phyloP scores from a whole-genome alignment of 2,888 invertebrate genomes.

The Drosophila limbata region DNA sequence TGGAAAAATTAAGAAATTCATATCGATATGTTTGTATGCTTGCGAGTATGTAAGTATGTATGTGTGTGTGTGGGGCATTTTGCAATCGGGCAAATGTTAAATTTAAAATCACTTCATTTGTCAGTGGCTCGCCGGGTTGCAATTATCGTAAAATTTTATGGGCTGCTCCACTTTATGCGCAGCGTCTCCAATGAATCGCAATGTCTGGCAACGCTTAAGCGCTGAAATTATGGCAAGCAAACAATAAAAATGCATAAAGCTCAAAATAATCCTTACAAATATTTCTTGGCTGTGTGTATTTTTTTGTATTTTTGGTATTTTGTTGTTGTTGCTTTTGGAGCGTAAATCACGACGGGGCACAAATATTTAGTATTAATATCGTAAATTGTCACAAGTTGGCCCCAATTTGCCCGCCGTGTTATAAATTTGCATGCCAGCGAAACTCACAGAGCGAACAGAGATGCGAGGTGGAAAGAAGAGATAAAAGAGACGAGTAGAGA shows the following conservation, averaged over 20 bases:
- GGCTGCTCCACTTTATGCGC: constrained; percentile 75
- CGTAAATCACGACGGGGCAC: constrained; percentile 79
- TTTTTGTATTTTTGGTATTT: not conserved
- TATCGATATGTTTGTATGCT: not conserved
- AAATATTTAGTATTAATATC: constrained; percentile 84
- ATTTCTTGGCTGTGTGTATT: constrained; percentile 5
- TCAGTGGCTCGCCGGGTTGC: constrained; percentile 68
- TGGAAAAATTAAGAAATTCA: constrained; percentile 19
- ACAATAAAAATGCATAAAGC: constrained; percentile 78
- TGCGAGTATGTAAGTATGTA: not conserved
- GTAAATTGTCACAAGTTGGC: constrained; percentile 83
- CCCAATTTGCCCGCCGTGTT: constrained; percentile 80
- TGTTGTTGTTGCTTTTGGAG: constrained; percentile 17
- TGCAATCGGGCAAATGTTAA: constrained; percentile 48
- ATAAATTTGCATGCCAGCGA: constrained; percentile 74
- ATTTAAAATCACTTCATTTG: constrained; percentile 75
- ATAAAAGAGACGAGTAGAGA: constrained; percentile 3
- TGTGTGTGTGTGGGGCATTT: constrained; percentile 2
- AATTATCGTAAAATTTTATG: constrained; percentile 82
- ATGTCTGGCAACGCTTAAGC: constrained; percentile 68
- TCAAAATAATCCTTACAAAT: constrained; percentile 69
- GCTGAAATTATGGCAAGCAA: constrained; percentile 73
- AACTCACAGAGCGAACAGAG: constrained; percentile 6
- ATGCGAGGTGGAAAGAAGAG: not conserved
- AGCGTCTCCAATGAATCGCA: constrained; percentile 21